Percentiles rank a stretch among this genome's conserved stretches.
Conservation (phyloP, 1,140 invertebrate species). For the Drosophila busckii region DNA sequence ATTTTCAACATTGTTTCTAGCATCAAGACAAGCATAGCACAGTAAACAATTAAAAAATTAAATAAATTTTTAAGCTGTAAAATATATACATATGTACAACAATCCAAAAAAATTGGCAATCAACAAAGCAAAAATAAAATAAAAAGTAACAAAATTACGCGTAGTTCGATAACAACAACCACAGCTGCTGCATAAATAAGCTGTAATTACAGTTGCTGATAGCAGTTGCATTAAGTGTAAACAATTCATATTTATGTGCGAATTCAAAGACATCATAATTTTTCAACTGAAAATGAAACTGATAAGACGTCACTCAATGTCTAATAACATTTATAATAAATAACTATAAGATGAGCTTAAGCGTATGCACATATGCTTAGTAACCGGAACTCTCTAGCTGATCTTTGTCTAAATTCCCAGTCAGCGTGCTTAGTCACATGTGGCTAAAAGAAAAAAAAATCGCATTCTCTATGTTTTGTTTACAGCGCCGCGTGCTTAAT, state of each 20-base stretch:
- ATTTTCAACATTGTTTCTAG: no score
- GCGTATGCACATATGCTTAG: slow-evolving; percentile 48
- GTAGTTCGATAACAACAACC: no score
- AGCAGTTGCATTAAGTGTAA: slow-evolving; percentile 19
- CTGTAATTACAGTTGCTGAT: no score
- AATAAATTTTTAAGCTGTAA: no score
- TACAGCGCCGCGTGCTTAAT: slow-evolving; percentile 7
- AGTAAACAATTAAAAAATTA: slow-evolving; percentile 18
- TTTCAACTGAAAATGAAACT: slow-evolving; percentile 19
- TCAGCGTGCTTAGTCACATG: slow-evolving; percentile 13
- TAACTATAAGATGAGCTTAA: slow-evolving; percentile 7
- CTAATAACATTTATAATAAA: slow-evolving; percentile 20
- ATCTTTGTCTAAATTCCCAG: neutral
- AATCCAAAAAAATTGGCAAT: neutral
- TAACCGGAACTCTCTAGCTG: slow-evolving; percentile 52
- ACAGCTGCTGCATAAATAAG: no score
- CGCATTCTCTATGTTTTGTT: slow-evolving; percentile 15
- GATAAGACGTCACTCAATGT: slow-evolving; percentile 22
- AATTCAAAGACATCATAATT: neutral
- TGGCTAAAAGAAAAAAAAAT: slow-evolving; percentile 14
- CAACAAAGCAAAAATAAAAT: slow-evolving; percentile 59
- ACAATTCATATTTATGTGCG: slow-evolving; percentile 47
- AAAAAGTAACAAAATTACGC: no score
- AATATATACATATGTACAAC: slow-evolving; percentile 15
- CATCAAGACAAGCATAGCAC: slow-evolving; percentile 1